These are phyloP conservation scores for Drepanosiphum platanoidis DNA, from an alignment of 2,888 invertebrate genomes.

Conservation along the genomic window DNA sequence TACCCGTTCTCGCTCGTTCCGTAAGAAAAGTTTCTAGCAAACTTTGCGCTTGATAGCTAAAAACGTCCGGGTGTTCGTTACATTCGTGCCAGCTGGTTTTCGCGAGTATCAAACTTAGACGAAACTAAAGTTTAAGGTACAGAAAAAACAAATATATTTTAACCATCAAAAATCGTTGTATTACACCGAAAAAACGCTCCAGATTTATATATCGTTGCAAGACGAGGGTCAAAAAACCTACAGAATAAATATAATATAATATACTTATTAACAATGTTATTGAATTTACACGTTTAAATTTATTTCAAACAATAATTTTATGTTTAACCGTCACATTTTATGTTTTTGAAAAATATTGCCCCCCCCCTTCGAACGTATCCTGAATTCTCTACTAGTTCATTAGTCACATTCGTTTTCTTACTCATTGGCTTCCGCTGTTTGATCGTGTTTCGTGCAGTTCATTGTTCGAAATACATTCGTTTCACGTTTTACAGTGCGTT, in stretches of 20 bases:
- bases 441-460: too few relatives aligned
- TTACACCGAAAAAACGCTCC: neutral
- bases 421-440: too few relatives aligned
- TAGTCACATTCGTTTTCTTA: too few relatives aligned
- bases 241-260: neutral
- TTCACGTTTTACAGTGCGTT: too few relatives aligned
- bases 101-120: neutral
- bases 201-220: neutral
- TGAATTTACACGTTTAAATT: too few relatives aligned
- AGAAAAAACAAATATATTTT: neutral
- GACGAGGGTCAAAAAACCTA: neutral
- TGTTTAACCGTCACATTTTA: too few relatives aligned
- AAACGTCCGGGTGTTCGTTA: neutral
- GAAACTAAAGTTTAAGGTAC: neutral
- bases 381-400: too few relatives aligned
- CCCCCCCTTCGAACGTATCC: too few relatives aligned
- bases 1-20: neutral
- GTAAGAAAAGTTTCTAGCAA: neutral
- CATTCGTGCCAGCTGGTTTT: slow-evolving; percentile 20
- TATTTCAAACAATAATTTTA: too few relatives aligned
- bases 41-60: slow-evolving; percentile 31
- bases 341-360: too few relatives aligned
- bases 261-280: too few relatives aligned
- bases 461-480: too few relatives aligned
- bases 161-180: neutral